These are phyloP conservation scores for Bovichtus variegatus DNA, from an alignment of 2,797 vertebrate genomes.

Conservation along the genomic window DNA sequence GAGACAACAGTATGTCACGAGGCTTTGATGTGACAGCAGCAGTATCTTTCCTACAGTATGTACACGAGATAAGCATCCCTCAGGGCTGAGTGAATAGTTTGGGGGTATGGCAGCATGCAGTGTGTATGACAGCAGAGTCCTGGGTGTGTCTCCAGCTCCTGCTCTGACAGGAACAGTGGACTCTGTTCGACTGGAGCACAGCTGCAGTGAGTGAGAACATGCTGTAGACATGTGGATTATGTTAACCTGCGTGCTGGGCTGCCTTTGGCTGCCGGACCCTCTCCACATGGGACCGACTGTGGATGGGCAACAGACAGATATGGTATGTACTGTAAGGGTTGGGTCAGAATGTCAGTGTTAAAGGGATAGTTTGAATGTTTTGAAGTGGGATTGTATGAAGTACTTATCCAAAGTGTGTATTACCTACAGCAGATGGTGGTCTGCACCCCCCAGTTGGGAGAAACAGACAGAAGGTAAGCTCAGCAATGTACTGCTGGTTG, in stretches of 20 bases:
- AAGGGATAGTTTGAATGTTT: no score
- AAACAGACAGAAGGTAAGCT: no score
- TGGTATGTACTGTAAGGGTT: conserved; percentile 54
- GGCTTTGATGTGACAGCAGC: conserved; percentile 31
- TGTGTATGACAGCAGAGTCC: conserved; percentile 28
- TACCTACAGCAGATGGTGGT: no score
- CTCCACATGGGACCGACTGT: conserved; percentile 58
- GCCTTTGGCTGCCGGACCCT: conserved; percentile 56
- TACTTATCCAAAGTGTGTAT: no score
- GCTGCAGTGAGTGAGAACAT: conserved; percentile 48
- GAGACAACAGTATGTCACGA: not conserved
- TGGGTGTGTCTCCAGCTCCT: conserved; percentile 55
- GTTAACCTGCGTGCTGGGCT: conserved; percentile 61
- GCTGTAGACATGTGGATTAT: conserved; percentile 70
- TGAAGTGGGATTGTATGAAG: no score
- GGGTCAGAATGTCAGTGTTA: not conserved
- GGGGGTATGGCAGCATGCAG: conserved; percentile 30
- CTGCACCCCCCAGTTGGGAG: no score
- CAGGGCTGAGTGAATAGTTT: conserved; percentile 17
- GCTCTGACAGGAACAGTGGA: conserved; percentile 27
- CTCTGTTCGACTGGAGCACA: conserved; percentile 36
- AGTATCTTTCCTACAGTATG: not conserved
- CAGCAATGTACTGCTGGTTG: no score
- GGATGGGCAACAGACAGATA: conserved; percentile 48
- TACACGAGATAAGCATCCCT: conserved; percentile 7